These are phyloP conservation scores for Octodon degus DNA, from an alignment of 2,113 vertebrate species.

Conservation along the genomic window DNA sequence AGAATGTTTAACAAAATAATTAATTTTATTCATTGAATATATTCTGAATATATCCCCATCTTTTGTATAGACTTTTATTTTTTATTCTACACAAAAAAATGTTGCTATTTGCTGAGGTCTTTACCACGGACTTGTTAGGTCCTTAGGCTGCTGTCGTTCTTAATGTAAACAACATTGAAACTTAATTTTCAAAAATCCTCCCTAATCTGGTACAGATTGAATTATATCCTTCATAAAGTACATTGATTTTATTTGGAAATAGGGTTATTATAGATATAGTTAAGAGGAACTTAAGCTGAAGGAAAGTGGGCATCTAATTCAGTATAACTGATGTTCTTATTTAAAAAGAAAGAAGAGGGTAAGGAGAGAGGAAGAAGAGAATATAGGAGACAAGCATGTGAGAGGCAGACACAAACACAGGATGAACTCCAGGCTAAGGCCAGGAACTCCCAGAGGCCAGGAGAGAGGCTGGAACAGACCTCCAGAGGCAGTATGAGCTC, in stretches of 20 bases:
- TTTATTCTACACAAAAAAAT: neutral
- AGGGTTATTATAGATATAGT: neutral
- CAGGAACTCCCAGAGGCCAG: neutral
- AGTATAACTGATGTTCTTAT: neutral
- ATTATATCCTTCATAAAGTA: neutral
- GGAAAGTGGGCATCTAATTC: neutral
- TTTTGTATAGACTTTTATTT: too few species aligned
- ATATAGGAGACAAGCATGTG: neutral
- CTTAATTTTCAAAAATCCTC: neutral
- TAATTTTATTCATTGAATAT: conserved; percentile 23
- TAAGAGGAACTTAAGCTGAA: neutral
- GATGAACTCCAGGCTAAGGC: neutral
- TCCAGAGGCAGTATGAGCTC: neutral
- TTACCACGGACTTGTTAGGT: neutral
- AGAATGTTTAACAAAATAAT: conserved; percentile 33
- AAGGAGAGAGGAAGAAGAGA: neutral
- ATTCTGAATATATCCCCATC: neutral
- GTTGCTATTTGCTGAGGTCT: conserved; percentile 9
- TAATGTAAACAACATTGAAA: neutral
- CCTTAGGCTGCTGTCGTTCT: neutral
- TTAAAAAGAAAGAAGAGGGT: neutral
- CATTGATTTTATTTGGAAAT: neutral
- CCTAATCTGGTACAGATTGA: neutral
- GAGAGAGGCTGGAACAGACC: neutral
- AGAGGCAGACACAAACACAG: neutral